phyloP scores from a whole-genome alignment of 2,113 vertebrate genomes.

The Mandrillus leucophaeus region DNA sequence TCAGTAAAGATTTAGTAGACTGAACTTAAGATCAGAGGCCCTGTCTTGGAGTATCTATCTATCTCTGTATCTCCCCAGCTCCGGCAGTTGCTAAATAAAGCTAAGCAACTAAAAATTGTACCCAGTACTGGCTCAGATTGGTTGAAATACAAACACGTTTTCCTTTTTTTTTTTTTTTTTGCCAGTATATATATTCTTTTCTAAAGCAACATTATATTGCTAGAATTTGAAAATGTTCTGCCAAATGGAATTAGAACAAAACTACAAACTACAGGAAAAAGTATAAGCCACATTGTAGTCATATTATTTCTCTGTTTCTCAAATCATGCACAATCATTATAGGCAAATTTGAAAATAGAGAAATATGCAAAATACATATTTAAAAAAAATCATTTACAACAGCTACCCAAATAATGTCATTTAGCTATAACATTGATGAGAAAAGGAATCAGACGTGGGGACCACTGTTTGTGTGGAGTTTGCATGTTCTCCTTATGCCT shows the following conservation, averaged over 20 bases:
- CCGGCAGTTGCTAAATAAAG: not conserved
- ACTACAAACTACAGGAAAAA: conserved; percentile 22
- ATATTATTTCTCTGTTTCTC: conserved; percentile 12
- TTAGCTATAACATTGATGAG: not conserved
- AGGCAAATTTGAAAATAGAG: not conserved
- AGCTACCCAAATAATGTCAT: not conserved
- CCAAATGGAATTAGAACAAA: conserved; percentile 30
- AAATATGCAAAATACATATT: not conserved
- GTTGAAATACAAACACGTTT: not conserved
- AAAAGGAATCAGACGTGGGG: not conserved
- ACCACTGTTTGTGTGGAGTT: not conserved
- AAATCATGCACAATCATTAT: conserved; percentile 26
- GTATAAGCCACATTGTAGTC: not conserved
- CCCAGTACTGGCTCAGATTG: not conserved
- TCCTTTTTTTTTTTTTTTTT: not conserved
- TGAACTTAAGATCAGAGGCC: conserved; percentile 21
- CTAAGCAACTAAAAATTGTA: not conserved
- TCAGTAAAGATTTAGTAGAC: not conserved
- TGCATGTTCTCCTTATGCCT: not conserved
- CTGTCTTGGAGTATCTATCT: not conserved
- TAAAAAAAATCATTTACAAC: not conserved
- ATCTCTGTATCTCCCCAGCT: not conserved
- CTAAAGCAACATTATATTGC: not conserved
- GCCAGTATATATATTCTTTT: not conserved
- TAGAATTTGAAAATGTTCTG: conserved; percentile 22